Conservation (phyloP, 2,797 vertebrate species). For the Argentina silus region DNA sequence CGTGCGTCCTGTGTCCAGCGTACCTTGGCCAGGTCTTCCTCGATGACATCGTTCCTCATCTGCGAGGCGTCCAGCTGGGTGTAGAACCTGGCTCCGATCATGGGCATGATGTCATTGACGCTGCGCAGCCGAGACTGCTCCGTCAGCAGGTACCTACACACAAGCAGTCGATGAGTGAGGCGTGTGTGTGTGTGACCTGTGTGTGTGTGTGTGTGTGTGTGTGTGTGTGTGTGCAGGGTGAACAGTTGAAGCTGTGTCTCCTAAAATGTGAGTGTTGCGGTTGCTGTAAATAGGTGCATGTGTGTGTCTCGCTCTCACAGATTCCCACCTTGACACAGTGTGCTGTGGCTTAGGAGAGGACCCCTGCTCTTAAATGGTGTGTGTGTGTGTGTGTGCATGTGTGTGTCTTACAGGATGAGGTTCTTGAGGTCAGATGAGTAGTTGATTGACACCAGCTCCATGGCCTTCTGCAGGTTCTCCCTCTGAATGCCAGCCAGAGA, state of each 20-base stretch:
- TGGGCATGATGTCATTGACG: conserved; percentile 99
- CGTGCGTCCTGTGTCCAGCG: neutral
- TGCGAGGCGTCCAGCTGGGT: conserved; percentile 98
- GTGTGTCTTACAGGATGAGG: conserved; percentile 92
- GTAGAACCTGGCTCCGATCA: conserved; percentile 99
- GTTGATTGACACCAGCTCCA: conserved; percentile 99
- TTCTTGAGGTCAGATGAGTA: conserved; percentile 99
- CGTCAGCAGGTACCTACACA: conserved; percentile 91
- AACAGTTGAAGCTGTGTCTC: neutral
- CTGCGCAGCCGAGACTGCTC: conserved; percentile 97
- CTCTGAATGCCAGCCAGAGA: conserved; percentile 98
- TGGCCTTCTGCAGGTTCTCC: conserved; percentile 98
- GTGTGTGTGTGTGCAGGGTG: neutral
- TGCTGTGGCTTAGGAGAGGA: no score
- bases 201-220: neutral
- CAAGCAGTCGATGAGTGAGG: conserved; percentile 11
- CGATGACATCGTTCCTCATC: conserved; percentile 99
- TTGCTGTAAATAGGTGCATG: no score
- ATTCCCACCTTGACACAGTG: no score
- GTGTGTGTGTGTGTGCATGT: conserved; percentile 1
- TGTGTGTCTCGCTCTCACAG: no score
- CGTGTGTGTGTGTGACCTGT: neutral
- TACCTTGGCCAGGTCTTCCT: conserved; percentile 99
- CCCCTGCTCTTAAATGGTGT: neutral
- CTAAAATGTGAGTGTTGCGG: no score